Percentiles rank a stretch among this genome's conserved stretches.
Conservation (phyloP, 2,113 vertebrate species). For the Nothobranchius kuhntae region DNA sequence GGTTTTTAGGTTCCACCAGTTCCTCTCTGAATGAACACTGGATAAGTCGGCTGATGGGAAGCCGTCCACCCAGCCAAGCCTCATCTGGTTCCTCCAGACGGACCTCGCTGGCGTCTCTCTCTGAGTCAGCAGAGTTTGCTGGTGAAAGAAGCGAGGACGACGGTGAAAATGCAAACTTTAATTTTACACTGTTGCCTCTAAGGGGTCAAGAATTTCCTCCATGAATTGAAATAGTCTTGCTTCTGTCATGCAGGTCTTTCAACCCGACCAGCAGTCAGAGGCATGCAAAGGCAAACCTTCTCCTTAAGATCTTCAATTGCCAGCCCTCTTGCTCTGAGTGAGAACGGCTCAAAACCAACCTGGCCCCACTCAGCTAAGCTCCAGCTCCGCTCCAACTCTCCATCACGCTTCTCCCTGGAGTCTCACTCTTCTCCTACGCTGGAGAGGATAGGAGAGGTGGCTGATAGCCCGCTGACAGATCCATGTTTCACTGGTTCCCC, state of each 20-base stretch:
- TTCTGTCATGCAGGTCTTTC: slow-evolving; percentile 85
- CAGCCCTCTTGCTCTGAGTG: slow-evolving; percentile 90
- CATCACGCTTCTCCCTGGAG: slow-evolving; percentile 91
- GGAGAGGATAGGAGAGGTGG: slow-evolving; percentile 91
- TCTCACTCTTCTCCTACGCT: slow-evolving; percentile 91
- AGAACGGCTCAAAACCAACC: slow-evolving; percentile 88
- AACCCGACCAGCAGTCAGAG: slow-evolving; percentile 88
- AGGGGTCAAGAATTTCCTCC: slow-evolving; percentile 15
- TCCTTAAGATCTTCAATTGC: slow-evolving; percentile 92
- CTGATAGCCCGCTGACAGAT: slow-evolving; percentile 84
- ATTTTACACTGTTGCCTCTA: neutral
- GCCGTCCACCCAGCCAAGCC: slow-evolving; percentile 92
- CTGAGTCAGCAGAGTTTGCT: slow-evolving; percentile 91
- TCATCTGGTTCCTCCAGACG: slow-evolving; percentile 94
- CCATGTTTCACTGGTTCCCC: slow-evolving; percentile 84
- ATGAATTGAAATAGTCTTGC: neutral
- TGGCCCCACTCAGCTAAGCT: slow-evolving; percentile 94
- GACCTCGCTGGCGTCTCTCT: slow-evolving; percentile 92
- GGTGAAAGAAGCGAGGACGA: slow-evolving; percentile 97
- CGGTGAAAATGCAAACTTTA: slow-evolving; percentile 73
- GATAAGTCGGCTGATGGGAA: slow-evolving; percentile 93
- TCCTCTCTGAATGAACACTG: slow-evolving; percentile 98
- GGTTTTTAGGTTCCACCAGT: slow-evolving; percentile 89
- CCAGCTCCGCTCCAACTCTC: slow-evolving; percentile 91
- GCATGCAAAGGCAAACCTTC: slow-evolving; percentile 93